Evolutionary conservation across 2,113 vertebrate genomes (phyloP), one percentile per base, ranked within the genome.

Genomic region (Harpagus bidentatus): DNA sequence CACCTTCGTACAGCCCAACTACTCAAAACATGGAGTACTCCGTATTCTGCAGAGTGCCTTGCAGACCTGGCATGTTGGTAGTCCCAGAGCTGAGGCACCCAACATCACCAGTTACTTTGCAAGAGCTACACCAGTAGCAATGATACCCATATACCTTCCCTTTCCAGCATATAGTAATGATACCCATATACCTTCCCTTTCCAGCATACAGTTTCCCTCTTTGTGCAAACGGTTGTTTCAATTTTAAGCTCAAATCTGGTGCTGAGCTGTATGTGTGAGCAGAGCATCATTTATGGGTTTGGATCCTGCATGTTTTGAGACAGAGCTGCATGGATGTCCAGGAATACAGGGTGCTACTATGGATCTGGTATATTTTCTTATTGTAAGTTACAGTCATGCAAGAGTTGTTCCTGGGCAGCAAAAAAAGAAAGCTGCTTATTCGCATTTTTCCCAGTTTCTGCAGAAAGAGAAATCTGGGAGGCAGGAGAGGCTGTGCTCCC

Each of bases 231-330:
- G 4, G 1, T 7, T 78, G 11, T 28, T 63, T 23, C 21, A 45
- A 2, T 3, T 67, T 50, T 55, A 7, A 61, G 32, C 15, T 85
- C 20, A 50, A 74, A 67, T 12, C 13, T 25, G 19, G 10, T 69
- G 16, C 16, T 0, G 0, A 63, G 17, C 7, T 38, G 7, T 29
- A 6, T 22, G 10, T 38, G 13, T 76, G 29, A 77, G 29, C 13
- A 36, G 11, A 47, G 2, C 20, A 8, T 20, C 15, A 8, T 26
- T n/a, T 38, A 28, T 13, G 4, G 36, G 26, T 50, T 85, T 86
- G 38, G 3, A 36, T 67, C 21, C 13, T 38, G 7, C 18, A 8
- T 28, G 10, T 43, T 85, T 56, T 7, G 7, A 71, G 65, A 7
- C 19, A 87, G 38, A 77, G 14, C 4, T 70, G 29, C 48, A 2